Evolutionary conservation across 2,797 vertebrate species (phyloP).

Genomic region (Yasuhikotakia modesta): DNA sequence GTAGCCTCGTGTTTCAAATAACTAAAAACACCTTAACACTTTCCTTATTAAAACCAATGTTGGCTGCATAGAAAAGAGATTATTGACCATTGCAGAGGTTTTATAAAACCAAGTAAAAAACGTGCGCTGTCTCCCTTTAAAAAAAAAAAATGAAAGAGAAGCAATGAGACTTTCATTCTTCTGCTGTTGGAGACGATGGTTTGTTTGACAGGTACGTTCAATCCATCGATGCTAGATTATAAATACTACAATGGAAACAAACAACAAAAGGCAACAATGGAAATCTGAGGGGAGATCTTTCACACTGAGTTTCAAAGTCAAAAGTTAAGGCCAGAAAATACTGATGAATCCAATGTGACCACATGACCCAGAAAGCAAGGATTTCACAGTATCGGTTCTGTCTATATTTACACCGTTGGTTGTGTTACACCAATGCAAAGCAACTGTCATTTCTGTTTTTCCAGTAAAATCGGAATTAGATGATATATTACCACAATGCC

Average conservation of each 20-base stretch:
- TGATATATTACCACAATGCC: conserved; percentile 48
- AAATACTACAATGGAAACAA: conserved; percentile 63
- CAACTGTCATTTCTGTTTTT: conserved; percentile 51
- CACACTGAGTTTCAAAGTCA: conserved; percentile 29
- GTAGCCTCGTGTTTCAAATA: conserved; percentile 54
- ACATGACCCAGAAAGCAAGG: conserved; percentile 54
- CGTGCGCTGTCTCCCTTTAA: conserved; percentile 54
- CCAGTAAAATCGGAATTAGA: conserved; percentile 46
- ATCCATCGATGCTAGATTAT: conserved; percentile 62
- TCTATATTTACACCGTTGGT: conserved; percentile 54
- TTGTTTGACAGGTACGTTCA: conserved; percentile 56
- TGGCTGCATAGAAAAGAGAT: conserved; percentile 73
- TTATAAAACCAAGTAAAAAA: conserved; percentile 58
- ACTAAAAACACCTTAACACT: conserved; percentile 47
- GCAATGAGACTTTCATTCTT: conserved; percentile 46
- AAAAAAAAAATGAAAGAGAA: too few relatives aligned
- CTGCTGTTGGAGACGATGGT: conserved; percentile 53
- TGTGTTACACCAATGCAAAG: conserved; percentile 46
- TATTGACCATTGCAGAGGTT: conserved; percentile 54
- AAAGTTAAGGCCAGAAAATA: too few relatives aligned
- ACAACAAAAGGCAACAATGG: conserved; percentile 53
- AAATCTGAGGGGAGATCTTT: conserved; percentile 30
- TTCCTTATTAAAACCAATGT: too few relatives aligned
- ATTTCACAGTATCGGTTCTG: conserved; percentile 70
- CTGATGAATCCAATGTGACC: too few relatives aligned